phyloP scores from a whole-genome alignment of 1,140 invertebrate species.

The Archivesica marissinica region DNA sequence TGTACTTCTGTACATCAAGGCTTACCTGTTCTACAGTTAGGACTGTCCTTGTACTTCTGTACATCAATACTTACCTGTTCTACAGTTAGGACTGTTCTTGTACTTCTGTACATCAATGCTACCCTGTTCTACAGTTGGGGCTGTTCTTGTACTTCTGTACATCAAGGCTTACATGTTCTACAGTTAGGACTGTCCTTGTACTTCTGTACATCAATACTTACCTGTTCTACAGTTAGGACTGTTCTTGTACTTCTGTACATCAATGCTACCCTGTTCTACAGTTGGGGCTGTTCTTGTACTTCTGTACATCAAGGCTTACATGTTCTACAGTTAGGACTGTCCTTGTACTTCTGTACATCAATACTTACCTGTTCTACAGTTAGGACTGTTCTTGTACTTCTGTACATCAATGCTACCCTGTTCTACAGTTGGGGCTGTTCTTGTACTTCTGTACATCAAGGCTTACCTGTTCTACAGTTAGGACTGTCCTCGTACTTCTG shows the following conservation, averaged over 20 bases:
- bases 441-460: too few relatives aligned
- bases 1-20: conserved; percentile 76
- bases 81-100: conserved; percentile 82
- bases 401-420: conserved; percentile 80
- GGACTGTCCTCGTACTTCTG: too few relatives aligned
- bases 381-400: conserved; percentile 82
- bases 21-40: conserved; percentile 82
- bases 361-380: conserved; percentile 80
- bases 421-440: conserved; percentile 83
- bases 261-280: conserved; percentile 81
- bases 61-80: conserved; percentile 74
- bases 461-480: too few relatives aligned
- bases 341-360: too few relatives aligned
- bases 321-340: too few relatives aligned
- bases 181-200: too few relatives aligned
- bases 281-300: conserved; percentile 83
- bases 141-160: conserved; percentile 83
- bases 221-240: conserved; percentile 82
- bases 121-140: conserved; percentile 82
- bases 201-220: conserved; percentile 52
- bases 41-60: conserved; percentile 82
- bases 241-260: conserved; percentile 82
- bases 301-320: too few relatives aligned
- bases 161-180: too few relatives aligned
- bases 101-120: conserved; percentile 81